Evolutionary conservation across 2,888 invertebrate genomes (phyloP).

Genomic region (Coenonympha arcania): DNA sequence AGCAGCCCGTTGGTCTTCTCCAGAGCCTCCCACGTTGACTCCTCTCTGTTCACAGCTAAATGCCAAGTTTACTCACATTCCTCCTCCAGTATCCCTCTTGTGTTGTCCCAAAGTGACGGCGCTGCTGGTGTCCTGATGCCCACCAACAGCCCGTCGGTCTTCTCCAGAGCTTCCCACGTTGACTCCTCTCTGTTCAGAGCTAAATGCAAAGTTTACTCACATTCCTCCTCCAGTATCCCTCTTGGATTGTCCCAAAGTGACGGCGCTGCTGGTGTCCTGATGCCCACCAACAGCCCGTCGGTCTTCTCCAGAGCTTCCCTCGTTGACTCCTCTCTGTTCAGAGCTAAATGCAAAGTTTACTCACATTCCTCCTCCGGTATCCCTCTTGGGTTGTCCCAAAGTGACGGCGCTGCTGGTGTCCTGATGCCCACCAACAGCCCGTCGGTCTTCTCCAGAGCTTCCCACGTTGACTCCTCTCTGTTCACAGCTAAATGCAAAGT

Average conservation of each 20-base stretch:
- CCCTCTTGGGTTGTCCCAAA: slow-evolving; percentile 44
- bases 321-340: slow-evolving; percentile 81
- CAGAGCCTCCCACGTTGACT: slow-evolving; percentile 81
- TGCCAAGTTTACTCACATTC: slow-evolving; percentile 44
- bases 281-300: slow-evolving; percentile 78
- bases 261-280: slow-evolving; percentile 22
- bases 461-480: slow-evolving; percentile 79
- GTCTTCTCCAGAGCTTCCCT: slow-evolving; percentile 80
- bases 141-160: slow-evolving; percentile 79
- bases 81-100: slow-evolving; percentile 43
- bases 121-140: slow-evolving; percentile 41
- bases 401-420: slow-evolving; percentile 26
- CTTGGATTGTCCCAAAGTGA: slow-evolving; percentile 41
- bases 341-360: no score
- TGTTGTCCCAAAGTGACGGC: slow-evolving; percentile 37
- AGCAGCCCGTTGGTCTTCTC: slow-evolving; percentile 79
- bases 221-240: slow-evolving; percentile 44
- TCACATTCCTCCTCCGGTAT: slow-evolving; percentile 46
- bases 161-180: slow-evolving; percentile 81
- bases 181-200: no score
- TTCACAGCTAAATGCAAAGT: no score
- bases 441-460: slow-evolving; percentile 82
- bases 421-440: slow-evolving; percentile 74
- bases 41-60: no score
- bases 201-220: slow-evolving; percentile 40